Evolutionary conservation across 2,113 vertebrate species (phyloP), one percentile per base, ranked within the genome.

Genomic region (Gallinago undulata): DNA sequence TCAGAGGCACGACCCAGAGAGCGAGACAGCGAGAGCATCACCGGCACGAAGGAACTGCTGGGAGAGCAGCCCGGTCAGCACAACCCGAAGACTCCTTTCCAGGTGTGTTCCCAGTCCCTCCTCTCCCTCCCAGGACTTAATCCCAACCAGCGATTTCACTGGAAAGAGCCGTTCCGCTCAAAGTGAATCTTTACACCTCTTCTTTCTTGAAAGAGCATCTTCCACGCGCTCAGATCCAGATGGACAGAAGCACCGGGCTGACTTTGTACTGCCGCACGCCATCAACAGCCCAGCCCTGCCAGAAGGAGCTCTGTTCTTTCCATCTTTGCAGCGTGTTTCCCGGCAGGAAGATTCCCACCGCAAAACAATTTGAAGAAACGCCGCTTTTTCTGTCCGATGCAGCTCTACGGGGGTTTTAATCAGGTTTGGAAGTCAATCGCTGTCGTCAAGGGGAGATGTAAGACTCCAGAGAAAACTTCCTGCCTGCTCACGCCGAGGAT

Each of bases 21-120:
- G 19, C 0, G 0, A 0, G 55, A 19, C 64, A 64, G 19, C 0
- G 0, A 56, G 39, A 56, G 21, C 23, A 7, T 18, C 24, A 43
- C 74, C 47, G 15, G 43, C 62, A 7, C 1, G 10, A 41, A 30
- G 3, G 9, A 48, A 13, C 28, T 24, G n/a, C 76, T 39, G 8
- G 41, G 45, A 25, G 31, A 68, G 37, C 45, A 6, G 4, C 7
- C 6, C 66, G 55, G 16, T 39, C 39, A 39, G 15, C 3, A 1
- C 27, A 9, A 55, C 5, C 80, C 43, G 23, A 25, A 6, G 2
- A 2, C 23, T 53, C 8, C 5, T 6, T 19, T 31, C 51, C 47
- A 31, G 28, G 25, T 64, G 22, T 13, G 53, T 37, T 45, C 50
- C 30, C 48, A 28, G 22, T 63, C 10, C 63, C 59, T 35, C 28